Evolutionary conservation across 2,113 vertebrate species (phyloP).

Genomic region (Crotalus helleri): DNA sequence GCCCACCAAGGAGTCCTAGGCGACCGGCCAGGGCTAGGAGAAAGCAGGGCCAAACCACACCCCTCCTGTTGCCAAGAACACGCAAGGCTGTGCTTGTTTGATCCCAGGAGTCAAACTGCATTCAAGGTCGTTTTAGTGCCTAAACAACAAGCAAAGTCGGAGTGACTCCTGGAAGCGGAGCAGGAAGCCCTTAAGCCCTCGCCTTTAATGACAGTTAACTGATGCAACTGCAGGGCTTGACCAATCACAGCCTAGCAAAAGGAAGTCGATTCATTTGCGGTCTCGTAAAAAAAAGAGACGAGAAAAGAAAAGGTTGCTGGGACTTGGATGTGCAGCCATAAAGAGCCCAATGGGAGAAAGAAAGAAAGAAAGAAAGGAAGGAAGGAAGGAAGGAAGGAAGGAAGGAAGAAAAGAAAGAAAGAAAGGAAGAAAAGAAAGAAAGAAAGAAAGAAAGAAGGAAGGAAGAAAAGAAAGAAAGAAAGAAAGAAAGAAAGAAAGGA

Average conservation of each 20-base stretch:
- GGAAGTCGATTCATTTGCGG: not conserved
- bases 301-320: not conserved
- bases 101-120: not conserved
- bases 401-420: too few species aligned
- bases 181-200: constrained; percentile 1
- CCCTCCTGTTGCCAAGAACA: not conserved
- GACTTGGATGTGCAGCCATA: constrained; percentile 5
- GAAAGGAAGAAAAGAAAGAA: too few species aligned
- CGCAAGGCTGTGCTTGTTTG: not conserved
- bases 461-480: too few species aligned
- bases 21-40: not conserved
- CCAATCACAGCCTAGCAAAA: not conserved
- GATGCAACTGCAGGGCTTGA: constrained; percentile 14
- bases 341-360: not conserved
- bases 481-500: too few species aligned
- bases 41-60: not conserved
- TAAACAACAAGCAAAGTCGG: constrained; percentile 28
- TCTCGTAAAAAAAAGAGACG: not conserved
- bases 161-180: constrained; percentile 26
- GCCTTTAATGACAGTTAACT: not conserved
- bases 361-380: accelerated
- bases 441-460: too few species aligned
- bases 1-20: not conserved
- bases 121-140: not conserved
- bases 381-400: too few species aligned